Base-by-base conservation (phyloP, 2,797 vertebrate species). In the Scleropages formosus region DNA sequence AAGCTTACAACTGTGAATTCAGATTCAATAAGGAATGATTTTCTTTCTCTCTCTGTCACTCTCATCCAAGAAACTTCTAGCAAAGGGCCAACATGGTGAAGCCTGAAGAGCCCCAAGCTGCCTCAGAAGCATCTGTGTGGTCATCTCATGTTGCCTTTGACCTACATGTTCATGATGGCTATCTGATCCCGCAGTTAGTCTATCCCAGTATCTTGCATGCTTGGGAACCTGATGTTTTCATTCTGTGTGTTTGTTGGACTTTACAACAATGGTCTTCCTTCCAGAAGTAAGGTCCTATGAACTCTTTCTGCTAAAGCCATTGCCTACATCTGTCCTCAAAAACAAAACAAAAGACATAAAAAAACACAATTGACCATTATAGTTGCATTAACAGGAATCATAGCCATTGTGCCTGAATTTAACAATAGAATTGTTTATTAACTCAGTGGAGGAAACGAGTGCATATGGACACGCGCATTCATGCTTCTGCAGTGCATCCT, bases 231-330 rank as follows among this genome's bases (percentile, higher is more conserved):
- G 18, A 13, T 65, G 18, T 10, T 61, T 61, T n/a, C n/a, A n/a
- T n/a, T 46, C 26, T 20, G 53, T 15, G 15, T 56, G 64, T 20
- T 68, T 51, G 12, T 58, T 31, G 53, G 68, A 75, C 31, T 56
- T 39, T 49, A 4, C 56, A 59, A 74, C 72, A 68, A 75, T 61
- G 39, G 74, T 60, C 65, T 75, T 75, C 65, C 74, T 75, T 59
- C 63, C 13, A 59, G n/a, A 22, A 18, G 12, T 44, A 51, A 47
- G 47, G 39, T 59, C 18, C 51, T 46, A 46, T 24, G n/a, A n/a
- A n/a, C n/a, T n/a, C n/a, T n/a, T n/a, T n/a, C n/a, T n/a, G n/a
- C n/a, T n/a, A n/a, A n/a, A n/a, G n/a, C n/a, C 18, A 51, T 13
- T 26, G 12, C 16, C 49, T 24, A 11, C 31, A 62, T 2, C 47